Percentiles rank a stretch among this genome's conserved stretches.
phyloP scores from a whole-genome alignment of 2,113 vertebrate species.

The Columba livia region DNA sequence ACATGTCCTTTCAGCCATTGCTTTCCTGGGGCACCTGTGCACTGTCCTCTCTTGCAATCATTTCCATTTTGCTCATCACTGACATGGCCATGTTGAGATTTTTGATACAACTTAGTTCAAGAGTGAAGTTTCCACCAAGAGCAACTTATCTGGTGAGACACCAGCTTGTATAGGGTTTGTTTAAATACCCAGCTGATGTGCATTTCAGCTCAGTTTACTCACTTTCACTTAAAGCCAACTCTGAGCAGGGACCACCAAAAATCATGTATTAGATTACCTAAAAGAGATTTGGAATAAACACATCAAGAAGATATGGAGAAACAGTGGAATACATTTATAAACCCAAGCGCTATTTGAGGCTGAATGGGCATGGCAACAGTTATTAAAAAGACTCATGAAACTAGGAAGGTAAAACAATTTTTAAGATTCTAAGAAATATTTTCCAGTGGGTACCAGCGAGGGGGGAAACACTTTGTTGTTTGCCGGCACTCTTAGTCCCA shows the following conservation, averaged over 20 bases:
- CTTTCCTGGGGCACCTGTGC: not conserved
- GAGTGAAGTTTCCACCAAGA: not conserved
- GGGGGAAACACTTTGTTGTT: not conserved
- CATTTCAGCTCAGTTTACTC: not conserved
- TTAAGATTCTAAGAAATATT: not conserved
- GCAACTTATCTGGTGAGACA: not conserved
- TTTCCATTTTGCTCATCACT: not conserved
- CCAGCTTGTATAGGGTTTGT: accelerated
- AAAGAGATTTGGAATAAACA: not conserved
- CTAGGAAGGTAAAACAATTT: not conserved
- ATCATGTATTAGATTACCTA: not conserved
- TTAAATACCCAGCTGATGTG: not conserved
- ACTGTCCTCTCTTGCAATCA: not conserved
- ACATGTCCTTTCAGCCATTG: not conserved
- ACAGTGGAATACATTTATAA: not conserved
- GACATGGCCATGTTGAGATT: not conserved
- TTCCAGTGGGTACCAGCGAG: not conserved
- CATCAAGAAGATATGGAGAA: not conserved
- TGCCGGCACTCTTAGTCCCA: not conserved
- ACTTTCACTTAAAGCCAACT: not conserved
- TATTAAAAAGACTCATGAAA: not conserved
- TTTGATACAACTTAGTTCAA: not conserved
- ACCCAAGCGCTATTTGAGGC: not conserved
- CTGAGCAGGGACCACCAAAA: not conserved
- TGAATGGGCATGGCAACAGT: not conserved